These are phyloP conservation scores for Eubucco bourcierii DNA, from an alignment of 2,113 vertebrate species.

Conservation along the genomic window DNA sequence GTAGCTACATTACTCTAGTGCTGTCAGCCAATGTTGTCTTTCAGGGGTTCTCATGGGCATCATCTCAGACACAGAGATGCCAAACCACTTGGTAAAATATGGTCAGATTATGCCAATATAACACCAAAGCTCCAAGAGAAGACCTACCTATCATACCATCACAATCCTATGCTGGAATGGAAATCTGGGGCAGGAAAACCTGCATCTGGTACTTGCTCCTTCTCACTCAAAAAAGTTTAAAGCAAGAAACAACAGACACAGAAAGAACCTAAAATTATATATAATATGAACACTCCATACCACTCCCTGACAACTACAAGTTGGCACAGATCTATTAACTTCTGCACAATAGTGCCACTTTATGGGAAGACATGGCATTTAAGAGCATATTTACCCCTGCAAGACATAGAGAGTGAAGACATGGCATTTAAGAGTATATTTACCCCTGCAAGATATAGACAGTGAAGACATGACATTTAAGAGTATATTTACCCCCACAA, in stretches of 20 bases:
- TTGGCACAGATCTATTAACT: neutral
- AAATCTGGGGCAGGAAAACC: neutral
- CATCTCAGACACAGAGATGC: neutral
- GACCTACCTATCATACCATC: neutral
- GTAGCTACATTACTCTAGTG: neutral
- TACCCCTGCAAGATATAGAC: no score
- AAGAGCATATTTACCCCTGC: neutral
- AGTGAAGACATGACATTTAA: neutral
- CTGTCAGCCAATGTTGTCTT: neutral
- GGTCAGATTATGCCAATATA: neutral
- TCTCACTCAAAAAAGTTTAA: neutral
- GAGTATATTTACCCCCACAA: neutral
- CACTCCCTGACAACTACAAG: neutral
- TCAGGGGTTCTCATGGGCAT: neutral
- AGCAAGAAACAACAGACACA: neutral
- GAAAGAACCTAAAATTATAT: neutral
- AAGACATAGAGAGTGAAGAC: neutral
- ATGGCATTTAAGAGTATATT: no score
- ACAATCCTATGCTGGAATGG: neutral
- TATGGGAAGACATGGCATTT: neutral
- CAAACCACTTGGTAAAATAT: neutral
- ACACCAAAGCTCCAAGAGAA: neutral
- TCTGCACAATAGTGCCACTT: neutral
- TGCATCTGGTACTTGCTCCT: neutral
- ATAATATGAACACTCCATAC: neutral